phyloP scores from a whole-genome alignment of 2,888 invertebrate genomes.

The Alcis repandata region DNA sequence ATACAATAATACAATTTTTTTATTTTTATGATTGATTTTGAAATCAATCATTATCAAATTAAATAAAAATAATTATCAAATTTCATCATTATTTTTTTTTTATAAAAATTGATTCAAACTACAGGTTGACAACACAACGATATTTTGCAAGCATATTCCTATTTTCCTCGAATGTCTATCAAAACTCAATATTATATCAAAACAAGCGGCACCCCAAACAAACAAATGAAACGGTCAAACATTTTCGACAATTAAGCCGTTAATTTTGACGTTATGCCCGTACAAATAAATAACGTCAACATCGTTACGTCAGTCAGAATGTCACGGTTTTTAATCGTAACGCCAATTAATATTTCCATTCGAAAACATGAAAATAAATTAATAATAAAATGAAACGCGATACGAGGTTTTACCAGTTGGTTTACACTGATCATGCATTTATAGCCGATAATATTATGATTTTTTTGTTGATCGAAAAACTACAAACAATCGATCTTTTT shows the following conservation, averaged over 20 bases:
- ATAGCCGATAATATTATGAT: too few relatives aligned
- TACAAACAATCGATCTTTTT: too few relatives aligned
- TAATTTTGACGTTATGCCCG: slow-evolving; percentile 25
- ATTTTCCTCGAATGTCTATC: not conserved
- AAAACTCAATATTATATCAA: slow-evolving; percentile 7
- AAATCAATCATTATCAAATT: too few relatives aligned
- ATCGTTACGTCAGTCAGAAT: slow-evolving; percentile 19
- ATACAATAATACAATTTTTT: too few relatives aligned
- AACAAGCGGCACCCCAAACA: slow-evolving; percentile 30
- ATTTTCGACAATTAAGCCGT: slow-evolving; percentile 32
- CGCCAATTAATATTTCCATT: not conserved
- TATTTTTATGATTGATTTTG: too few relatives aligned
- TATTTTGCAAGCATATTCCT: not conserved
- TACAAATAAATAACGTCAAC: slow-evolving; percentile 5
- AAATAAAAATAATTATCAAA: too few relatives aligned
- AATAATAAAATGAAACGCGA: not conserved
- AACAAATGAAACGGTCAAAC: slow-evolving; percentile 29
- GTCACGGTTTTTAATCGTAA: slow-evolving; percentile 3
- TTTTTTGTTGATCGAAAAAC: too few relatives aligned
- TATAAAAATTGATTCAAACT: too few relatives aligned
- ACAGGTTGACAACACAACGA: not conserved
- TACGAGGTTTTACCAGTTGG: too few relatives aligned
- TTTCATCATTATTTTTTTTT: too few relatives aligned
- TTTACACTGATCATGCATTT: too few relatives aligned
- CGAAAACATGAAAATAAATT: not conserved